Evolutionary conservation across 2,888 invertebrate species (phyloP), one percentile per base, ranked within the genome.

Genomic region (Nomada lathburiana): DNA sequence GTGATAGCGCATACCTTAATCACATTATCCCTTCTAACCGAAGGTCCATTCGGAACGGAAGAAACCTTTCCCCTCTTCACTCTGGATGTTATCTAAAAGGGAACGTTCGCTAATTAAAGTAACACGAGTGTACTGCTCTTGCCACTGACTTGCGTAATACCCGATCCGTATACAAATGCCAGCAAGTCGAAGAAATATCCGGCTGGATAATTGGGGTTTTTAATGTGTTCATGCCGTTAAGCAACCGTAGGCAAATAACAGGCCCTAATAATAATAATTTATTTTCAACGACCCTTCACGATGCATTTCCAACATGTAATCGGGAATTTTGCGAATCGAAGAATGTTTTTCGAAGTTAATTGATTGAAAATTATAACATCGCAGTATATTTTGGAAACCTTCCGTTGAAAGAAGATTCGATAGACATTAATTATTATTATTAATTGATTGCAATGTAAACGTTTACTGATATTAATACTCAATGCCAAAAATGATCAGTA

Each of bases 1-100:
- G 86, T 82, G 89, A 86, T 85, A 88, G 82, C 83, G 90, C 88
- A 89, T 86, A 86, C 81, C 83, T 86, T 90, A 88, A 90, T 89
- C 82, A 84, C 85, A 88, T 88, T 88, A 86, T 86, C 84, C 79
- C 65, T 68, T 60, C 74, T 74, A 65, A 62, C 47, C 59, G 64
- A 11, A 64, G 76, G 70, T 71, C 60, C 55, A 75, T 71, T 78
- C 63, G 73, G 80, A 57, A 72, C 78, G n/a, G 26, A 26, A 26
- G 26, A 23, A 26, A 26, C 53, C 53, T n/a, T 53, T 55, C 23
- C n/a, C 50, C 20, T 63, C 23, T 50, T 62, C 80, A 55, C 71
- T 74, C 63, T 73, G 53, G 88, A 87, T 89, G 84, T 86, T 87
- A 89, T 86, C 88, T 59, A 65, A 52, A 72, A 50, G 76, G 69